Evolutionary conservation across 2,888 invertebrate species (phyloP).

Genomic region (Mythimna vitellina): DNA sequence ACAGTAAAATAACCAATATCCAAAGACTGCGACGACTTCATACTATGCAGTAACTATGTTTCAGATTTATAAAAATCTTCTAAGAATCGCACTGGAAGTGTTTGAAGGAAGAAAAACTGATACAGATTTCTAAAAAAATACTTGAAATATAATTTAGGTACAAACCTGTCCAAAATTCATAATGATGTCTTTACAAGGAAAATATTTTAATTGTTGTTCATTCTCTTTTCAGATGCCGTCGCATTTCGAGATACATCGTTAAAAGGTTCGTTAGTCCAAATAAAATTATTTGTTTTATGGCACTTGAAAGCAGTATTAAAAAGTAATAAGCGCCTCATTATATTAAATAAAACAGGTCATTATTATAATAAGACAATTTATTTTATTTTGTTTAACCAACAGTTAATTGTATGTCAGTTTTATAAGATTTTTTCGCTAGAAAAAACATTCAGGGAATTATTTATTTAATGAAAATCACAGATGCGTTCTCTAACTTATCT

Average conservation of each 20-base stretch:
- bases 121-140: not conserved
- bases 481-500: not conserved
- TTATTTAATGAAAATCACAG: not conserved
- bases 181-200: constrained; percentile 46
- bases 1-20: not conserved
- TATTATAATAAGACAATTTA: constrained; percentile 53
- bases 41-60: not conserved
- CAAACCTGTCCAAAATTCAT: constrained; percentile 34
- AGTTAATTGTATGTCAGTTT: constrained; percentile 25
- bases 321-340: constrained; percentile 61
- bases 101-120: not conserved
- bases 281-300: constrained; percentile 56
- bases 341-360: constrained; percentile 55
- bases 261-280: constrained; percentile 69
- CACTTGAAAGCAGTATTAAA: constrained; percentile 50
- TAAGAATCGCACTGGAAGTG: not conserved
- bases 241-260: constrained; percentile 69
- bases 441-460: constrained; percentile 10
- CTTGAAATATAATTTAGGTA: not conserved
- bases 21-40: too few relatives aligned
- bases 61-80: not conserved
- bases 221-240: constrained; percentile 75
- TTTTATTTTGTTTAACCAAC: constrained; percentile 43
- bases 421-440: constrained; percentile 9
- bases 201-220: constrained; percentile 48